Percentiles rank a stretch among this genome's conserved stretches.
phyloP scores from a whole-genome alignment of 1,140 invertebrate genomes.

The Triops cancriformis region DNA sequence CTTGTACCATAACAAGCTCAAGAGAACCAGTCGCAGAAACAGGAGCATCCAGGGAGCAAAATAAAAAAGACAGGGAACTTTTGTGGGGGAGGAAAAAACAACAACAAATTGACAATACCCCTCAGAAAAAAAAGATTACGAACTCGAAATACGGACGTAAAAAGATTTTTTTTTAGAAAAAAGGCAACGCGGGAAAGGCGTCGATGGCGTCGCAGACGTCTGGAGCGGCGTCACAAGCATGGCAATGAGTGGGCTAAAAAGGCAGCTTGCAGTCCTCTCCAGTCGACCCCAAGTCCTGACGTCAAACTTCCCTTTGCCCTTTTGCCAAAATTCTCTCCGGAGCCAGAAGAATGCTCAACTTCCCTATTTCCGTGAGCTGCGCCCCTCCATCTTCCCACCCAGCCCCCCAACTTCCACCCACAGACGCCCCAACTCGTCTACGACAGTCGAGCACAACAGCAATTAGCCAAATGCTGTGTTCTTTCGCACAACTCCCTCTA shows the following conservation, averaged over 20 bases:
- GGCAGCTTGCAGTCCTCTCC: conserved; percentile 38
- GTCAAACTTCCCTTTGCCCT: conserved; percentile 34
- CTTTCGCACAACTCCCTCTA: neutral
- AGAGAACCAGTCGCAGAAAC: neutral
- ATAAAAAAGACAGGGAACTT: neutral
- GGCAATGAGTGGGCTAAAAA: conserved; percentile 21
- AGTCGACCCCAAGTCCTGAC: conserved; percentile 34
- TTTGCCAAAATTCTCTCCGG: conserved; percentile 36
- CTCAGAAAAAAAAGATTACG: neutral
- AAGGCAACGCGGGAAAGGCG: conserved; percentile 26
- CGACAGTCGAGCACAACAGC: neutral
- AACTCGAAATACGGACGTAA: conserved; percentile 22
- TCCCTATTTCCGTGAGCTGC: conserved; percentile 36
- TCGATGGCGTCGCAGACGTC: conserved; percentile 27
- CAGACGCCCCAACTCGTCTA: neutral
- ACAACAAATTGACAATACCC: neutral
- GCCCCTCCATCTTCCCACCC: neutral
- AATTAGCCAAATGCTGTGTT: conserved; percentile 2
- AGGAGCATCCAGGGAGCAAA: neutral
- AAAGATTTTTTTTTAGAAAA: conserved; percentile 36
- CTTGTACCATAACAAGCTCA: neutral
- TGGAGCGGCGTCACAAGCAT: conserved; percentile 20
- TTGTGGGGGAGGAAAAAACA: neutral
- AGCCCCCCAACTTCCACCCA: no score
- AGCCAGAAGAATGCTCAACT: conserved; percentile 33